These are phyloP conservation scores for Heteractis magnifica DNA, from an alignment of 92 coral and sea anemone genomes.

Conservation along the genomic window DNA sequence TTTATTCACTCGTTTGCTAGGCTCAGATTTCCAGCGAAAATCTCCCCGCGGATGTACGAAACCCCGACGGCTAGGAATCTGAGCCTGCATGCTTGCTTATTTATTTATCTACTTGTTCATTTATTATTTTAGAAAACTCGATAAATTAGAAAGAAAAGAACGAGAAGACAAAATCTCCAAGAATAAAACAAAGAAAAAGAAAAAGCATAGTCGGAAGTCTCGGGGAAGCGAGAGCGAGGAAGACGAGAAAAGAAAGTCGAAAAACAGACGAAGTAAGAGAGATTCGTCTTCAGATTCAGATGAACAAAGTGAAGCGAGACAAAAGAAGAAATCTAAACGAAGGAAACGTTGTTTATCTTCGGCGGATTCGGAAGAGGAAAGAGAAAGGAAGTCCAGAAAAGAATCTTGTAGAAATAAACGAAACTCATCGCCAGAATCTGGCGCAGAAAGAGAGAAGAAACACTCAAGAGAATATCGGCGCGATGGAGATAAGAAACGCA, in stretches of 20 bases:
- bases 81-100: neutral
- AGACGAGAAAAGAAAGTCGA: slow-evolving; percentile 8
- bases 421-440: neutral
- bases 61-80: too few species aligned
- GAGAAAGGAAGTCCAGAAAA: neutral
- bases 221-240: slow-evolving; percentile 34
- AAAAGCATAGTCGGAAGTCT: slow-evolving; percentile 31
- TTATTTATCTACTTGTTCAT: neutral
- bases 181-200: slow-evolving; percentile 44
- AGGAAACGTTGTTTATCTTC: neutral
- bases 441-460: neutral
- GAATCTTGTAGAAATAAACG: neutral
- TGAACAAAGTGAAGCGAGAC: neutral
- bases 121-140: slow-evolving; percentile 23
- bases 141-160: slow-evolving; percentile 35
- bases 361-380: slow-evolving; percentile 16
- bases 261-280: slow-evolving; percentile 12
- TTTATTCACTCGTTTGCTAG: too few species aligned
- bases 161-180: slow-evolving; percentile 21
- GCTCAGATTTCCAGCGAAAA: too few species aligned
- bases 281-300: neutral
- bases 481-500: slow-evolving; percentile 2
- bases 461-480: neutral
- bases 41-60: too few species aligned
- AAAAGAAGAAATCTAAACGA: neutral